Conservation (phyloP, 1,140 invertebrate genomes). For the Adoxophyes honmai region DNA sequence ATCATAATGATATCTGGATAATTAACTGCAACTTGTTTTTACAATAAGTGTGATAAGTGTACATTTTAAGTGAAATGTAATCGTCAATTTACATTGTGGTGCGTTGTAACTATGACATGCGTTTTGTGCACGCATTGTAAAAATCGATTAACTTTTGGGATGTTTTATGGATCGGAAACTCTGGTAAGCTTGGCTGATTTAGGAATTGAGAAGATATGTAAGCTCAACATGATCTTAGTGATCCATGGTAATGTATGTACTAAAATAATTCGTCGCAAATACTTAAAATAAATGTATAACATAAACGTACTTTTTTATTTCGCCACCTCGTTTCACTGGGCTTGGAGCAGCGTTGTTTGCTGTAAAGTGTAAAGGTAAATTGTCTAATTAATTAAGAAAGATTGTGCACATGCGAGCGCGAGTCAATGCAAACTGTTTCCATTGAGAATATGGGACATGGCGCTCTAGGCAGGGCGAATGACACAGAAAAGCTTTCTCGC, state of each 20-base stretch:
- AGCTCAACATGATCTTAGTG: conserved; percentile 65
- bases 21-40: conserved; percentile 1
- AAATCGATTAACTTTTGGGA: conserved; percentile 38
- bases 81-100: conserved; percentile 13
- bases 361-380: too few species aligned
- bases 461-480: conserved; percentile 36
- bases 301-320: not conserved
- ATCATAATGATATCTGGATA: not conserved
- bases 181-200: conserved; percentile 57
- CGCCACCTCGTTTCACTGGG: too few species aligned
- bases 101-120: conserved; percentile 7
- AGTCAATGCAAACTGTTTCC: conserved; percentile 34
- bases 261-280: conserved; percentile 67
- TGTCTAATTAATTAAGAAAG: too few species aligned
- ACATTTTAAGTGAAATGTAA: not conserved
- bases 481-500: conserved; percentile 54
- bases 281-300: conserved; percentile 67
- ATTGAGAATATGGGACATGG: conserved; percentile 52
- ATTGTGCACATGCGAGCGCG: too few species aligned
- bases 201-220: conserved; percentile 71
- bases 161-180: conserved; percentile 24
- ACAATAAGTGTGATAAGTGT: conserved; percentile 3
- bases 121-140: conserved; percentile 34
- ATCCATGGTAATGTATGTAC: conserved; percentile 41
- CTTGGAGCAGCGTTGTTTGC: too few species aligned